Percentiles rank a stretch among this genome's conserved stretches.
phyloP scores from a whole-genome alignment of 2,113 vertebrate species.

The Planiliza haematocheilus region DNA sequence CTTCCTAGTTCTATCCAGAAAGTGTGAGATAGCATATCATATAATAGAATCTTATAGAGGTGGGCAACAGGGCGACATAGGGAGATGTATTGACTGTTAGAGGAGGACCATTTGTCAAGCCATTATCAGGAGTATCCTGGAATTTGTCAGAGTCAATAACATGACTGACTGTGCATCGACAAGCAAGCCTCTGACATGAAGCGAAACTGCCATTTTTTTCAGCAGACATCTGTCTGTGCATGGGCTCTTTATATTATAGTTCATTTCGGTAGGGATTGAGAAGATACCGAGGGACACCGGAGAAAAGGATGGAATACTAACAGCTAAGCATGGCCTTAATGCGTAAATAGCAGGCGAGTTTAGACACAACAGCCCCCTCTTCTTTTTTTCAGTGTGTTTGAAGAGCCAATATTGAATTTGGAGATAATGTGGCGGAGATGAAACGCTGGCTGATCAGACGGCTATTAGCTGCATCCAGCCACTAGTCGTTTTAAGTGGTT shows the following conservation, averaged over 20 bases:
- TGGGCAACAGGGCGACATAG: constrained; percentile 34
- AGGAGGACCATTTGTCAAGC: constrained; percentile 71
- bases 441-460: constrained; percentile 66
- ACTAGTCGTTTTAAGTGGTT: constrained; percentile 49
- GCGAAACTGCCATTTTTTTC: constrained; percentile 57
- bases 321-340: constrained; percentile 29
- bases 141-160: constrained; percentile 76
- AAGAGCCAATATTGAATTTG: constrained; percentile 71
- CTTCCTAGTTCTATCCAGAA: constrained; percentile 43
- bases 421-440: constrained; percentile 71
- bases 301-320: constrained; percentile 60
- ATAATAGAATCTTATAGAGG: constrained; percentile 73
- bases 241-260: constrained; percentile 30
- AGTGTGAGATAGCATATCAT: constrained; percentile 70
- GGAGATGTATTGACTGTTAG: constrained; percentile 70
- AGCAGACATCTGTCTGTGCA: constrained; percentile 28
- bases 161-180: constrained; percentile 58
- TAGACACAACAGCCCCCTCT: constrained; percentile 36
- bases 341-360: constrained; percentile 52
- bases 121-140: constrained; percentile 62
- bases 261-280: constrained; percentile 51
- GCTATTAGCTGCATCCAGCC: constrained; percentile 59
- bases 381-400: constrained; percentile 46
- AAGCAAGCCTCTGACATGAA: constrained; percentile 52
- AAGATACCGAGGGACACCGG: constrained; percentile 24